Base-by-base conservation (phyloP, 2,113 vertebrate species). In the Silurus asotus region DNA sequence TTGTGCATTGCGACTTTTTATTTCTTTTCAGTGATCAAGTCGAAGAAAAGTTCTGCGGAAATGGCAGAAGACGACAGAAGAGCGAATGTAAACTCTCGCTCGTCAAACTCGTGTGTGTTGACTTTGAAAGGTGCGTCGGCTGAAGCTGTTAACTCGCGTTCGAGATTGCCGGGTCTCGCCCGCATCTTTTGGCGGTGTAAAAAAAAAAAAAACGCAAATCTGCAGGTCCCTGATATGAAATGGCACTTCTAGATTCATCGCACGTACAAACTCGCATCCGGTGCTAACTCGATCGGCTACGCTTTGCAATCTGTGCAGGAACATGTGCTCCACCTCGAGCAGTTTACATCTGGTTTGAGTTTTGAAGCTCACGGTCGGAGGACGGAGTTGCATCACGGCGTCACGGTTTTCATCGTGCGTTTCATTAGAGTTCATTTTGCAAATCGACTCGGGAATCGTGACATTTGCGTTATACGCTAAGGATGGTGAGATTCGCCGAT, bases 271-370 rank as follows among this genome's bases (percentile, higher is more conserved):
- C 85, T 87, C 64, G 61, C 53, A 59, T 89, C 25, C 61, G 13
- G n/a, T n/a, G 67, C 87, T 87, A 91, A 89, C 87, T 74, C 82
- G 81, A 90, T 92, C 87, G 86, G 85, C 28, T 81, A 85, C 8
- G 51, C 87, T 72, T 51, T 84, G 69, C 69, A 84, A 88, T 88
- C 83, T 78, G 89, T 61, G 76, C 76, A 28, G 56, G 75, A 90
- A 89, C 81, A 86, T 65, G 75, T 86, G 87, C 80, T 86, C 81
- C 88, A 84, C 85, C 83, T 72, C 79, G 13, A 89, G 82, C 53
- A 72, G 82, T 88, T 89, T 84, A 82, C 90, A 85, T 25, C 64
- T 15, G 25, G 83, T 87, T 76, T 51, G 20, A 84, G 78, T 81
- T 59, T 72, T 64, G 64, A 67, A 72, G 15, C 37, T 79, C 59